Base-by-base conservation (phyloP, 2,797 vertebrate genomes). In the Syndactyla subalaris region DNA sequence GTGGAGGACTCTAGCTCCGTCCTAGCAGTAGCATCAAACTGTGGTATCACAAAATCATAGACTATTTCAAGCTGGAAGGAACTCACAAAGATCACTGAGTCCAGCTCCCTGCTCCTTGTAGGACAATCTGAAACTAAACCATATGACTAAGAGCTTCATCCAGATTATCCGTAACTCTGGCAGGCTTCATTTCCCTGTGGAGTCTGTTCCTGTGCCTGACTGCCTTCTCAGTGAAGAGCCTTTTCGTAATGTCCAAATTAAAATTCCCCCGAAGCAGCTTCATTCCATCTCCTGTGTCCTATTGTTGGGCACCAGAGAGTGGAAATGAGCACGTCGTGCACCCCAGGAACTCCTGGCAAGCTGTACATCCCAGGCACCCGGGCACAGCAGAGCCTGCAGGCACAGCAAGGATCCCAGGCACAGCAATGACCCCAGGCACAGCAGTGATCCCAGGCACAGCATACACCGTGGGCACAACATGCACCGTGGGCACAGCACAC, bases 121-220 rank as follows among this genome's bases (percentile, higher is more conserved):
- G 24, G 41, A 58, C 21, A 29, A 17, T 14, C 27, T 38, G 30
- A 46, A 34, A 55, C 20, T 3, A 38, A 86, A 57, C 20, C 15
- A 3, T 17, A 2, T 8, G 13, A 34, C 19, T 7, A 12, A 66
- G 39, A n/a, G 14, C 5, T 3, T 52, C 0, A 0, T 57, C 38
- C 38, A 49, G 55, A n/a, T 0, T 0, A 59, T 58, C 43, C 54
- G 48, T 39, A 48, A 34, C 45, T 59, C 66, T 30, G 36, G 5
- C 26, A 59, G 51, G 19, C 13, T 39, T 10, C 23, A 5, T 30
- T 62, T 18, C 48, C 26, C 43, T 34, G 13, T 20, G 23, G 7
- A 51, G 9, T 7, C 46, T 61, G n/a, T 24, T 34, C 39, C 43
- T n/a, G 7, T 6, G 12, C 9, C 41, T 27, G 7, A 62, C 18